Evolutionary conservation across 2,888 invertebrate genomes (phyloP), one percentile per base, ranked within the genome.

Genomic region (Aquatica leii): DNA sequence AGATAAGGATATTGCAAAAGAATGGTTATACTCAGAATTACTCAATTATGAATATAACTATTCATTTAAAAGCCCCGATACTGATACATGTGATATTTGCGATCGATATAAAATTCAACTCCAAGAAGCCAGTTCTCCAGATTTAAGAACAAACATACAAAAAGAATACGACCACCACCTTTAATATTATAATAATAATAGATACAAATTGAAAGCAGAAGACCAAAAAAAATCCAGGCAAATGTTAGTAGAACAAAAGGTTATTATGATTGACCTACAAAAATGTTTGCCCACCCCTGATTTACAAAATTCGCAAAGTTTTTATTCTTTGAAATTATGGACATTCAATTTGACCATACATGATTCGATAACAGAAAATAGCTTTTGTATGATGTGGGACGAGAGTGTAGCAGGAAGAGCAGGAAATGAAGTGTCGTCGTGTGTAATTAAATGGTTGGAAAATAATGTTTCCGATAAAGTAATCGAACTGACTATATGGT

Each of bases 361-460:
- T 8, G 41, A 43, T 43, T 14, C 21, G 17, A 43, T 17, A 6
- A 8, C 9, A 3, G 41, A 43, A 9, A 17, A 43, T 17, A 43
- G 41, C 17, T 43, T 18, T 11, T 56, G 59, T n/a, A 31, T 52
- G 15, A 41, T 43, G 52, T 43, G 52, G 52, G 59, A 43, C 11
- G 51, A 31, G 18, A 34, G 34, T 17, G 14, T 52, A 14, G 35
- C 31, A 17, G 34, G 37, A 6, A 14, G 52, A 11, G 59, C 46
- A 59, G 59, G 52, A 14, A 59, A 59, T 18, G 59, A 59, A 31
- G 59, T 59, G 5, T 41, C 59, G 41, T 59, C 59, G n/a, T 59
- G 59, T 34, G 4, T 59, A 41, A 15, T 15, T 12, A 58, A 58
- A 17, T 58, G 58, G 51, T 14, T 24, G 18, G 24, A n/a, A n/a